These are phyloP conservation scores for Drosophila leonis DNA, from an alignment of 2,888 invertebrate species.

Conservation along the genomic window DNA sequence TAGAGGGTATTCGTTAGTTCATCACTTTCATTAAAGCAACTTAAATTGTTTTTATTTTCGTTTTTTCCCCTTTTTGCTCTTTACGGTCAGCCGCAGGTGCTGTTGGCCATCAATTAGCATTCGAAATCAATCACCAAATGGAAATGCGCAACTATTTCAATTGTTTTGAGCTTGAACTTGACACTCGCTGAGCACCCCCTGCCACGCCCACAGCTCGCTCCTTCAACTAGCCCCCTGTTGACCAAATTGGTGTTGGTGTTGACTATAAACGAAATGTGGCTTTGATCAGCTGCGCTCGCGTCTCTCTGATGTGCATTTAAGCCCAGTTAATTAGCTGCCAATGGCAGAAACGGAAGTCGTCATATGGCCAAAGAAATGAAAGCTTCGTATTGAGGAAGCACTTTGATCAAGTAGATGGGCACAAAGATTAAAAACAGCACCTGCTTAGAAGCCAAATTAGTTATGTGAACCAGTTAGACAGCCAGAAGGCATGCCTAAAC, in stretches of 20 bases:
- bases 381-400: conserved; percentile 62
- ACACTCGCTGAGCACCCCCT: conserved; percentile 46
- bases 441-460: conserved; percentile 49
- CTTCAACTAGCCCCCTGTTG: conserved; percentile 9
- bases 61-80: conserved; percentile 2
- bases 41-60: conserved; percentile 6
- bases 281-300: conserved; percentile 66
- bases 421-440: conserved; percentile 39
- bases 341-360: conserved; percentile 60
- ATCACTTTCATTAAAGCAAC: background rate
- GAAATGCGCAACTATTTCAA: conserved; percentile 71
- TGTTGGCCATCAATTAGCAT: conserved; percentile 62
- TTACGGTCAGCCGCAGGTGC: conserved; percentile 39
- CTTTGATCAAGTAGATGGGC: conserved; percentile 39
- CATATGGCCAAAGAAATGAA: conserved; percentile 60
- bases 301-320: conserved; percentile 46
- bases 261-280: conserved; percentile 38
- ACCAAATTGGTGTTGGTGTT: conserved; percentile 33
- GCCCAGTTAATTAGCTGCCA: conserved; percentile 63
- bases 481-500: background rate
- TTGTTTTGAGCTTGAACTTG: conserved; percentile 71
- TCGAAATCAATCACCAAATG: conserved; percentile 70
- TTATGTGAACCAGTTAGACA: conserved; percentile 15
- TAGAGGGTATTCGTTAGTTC: background rate
- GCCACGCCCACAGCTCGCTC: background rate